Conservation (phyloP, 2,888 invertebrate genomes). For the Andrena praecox region DNA sequence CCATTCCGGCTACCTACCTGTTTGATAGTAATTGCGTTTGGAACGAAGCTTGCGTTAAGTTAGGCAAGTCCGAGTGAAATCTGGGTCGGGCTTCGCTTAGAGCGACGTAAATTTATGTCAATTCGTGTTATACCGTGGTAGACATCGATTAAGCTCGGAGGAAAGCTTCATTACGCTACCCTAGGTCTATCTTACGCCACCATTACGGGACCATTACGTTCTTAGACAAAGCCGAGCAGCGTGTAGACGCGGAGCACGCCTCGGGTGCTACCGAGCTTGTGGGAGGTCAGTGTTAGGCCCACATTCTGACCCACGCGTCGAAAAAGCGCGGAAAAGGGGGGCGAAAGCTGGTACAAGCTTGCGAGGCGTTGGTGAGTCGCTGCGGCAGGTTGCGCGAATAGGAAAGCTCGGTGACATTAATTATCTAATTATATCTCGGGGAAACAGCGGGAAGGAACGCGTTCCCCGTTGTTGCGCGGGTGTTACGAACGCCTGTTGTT, state of each 20-base stretch:
- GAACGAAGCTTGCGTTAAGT: no score
- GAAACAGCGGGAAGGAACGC: conserved; percentile 19
- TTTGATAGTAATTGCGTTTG: no score
- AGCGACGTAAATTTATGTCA: no score
- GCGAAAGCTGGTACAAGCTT: conserved; percentile 5
- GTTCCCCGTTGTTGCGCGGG: conserved; percentile 57
- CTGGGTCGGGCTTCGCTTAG: no score
- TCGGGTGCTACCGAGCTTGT: not conserved
- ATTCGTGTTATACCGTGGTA: no score
- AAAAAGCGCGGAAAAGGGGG: not conserved
- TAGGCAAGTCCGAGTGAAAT: no score
- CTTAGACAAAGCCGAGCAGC: not conserved
- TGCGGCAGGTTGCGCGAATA: conserved; percentile 10
- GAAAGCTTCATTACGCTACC: no score
- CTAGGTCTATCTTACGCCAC: no score
- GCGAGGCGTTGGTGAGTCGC: not conserved
- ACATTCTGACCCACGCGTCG: not conserved
- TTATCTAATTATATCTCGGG: conserved; percentile 61
- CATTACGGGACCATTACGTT: not conserved
- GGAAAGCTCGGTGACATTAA: conserved; percentile 48
- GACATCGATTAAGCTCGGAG: no score
- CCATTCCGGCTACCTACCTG: no score
- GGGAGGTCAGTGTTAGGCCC: not conserved
- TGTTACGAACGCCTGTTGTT: conserved; percentile 65
- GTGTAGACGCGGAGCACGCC: not conserved